These are phyloP conservation scores for Cettia cetti DNA, from an alignment of 2,113 vertebrate genomes.

Conservation along the genomic window DNA sequence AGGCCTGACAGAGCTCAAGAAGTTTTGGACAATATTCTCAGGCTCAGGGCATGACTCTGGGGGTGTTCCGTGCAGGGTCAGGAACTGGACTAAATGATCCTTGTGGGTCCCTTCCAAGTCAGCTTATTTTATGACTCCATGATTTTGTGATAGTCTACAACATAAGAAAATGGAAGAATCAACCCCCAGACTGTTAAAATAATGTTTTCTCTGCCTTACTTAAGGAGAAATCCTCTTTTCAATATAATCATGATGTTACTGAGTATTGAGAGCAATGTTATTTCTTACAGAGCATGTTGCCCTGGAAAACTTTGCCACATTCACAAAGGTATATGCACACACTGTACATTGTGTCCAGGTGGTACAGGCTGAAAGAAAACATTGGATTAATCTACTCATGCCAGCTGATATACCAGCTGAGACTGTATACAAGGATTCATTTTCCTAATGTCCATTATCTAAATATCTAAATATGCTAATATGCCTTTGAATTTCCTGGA, in stretches of 20 bases:
- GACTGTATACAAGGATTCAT: not conserved
- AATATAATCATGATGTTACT: not conserved
- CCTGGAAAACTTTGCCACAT: not conserved
- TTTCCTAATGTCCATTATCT: not conserved
- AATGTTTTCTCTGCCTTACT: not conserved
- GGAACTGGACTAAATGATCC: not conserved
- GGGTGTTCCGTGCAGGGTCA: not conserved
- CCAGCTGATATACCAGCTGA: not conserved
- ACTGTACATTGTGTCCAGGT: not conserved
- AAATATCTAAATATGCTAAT: not conserved
- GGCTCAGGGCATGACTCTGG: not conserved
- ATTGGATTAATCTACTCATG: not conserved
- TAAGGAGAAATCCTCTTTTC: not conserved
- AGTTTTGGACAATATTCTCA: not conserved
- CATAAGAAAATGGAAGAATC: not conserved
- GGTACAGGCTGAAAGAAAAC: not conserved
- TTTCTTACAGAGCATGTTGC: not conserved
- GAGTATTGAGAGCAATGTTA: not conserved
- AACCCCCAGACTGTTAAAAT: not conserved
- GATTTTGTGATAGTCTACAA: not conserved
- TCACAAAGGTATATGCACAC: not conserved
- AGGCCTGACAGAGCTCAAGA: not conserved
- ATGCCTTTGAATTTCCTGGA: not conserved
- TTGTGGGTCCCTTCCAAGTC: not conserved
- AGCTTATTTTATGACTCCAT: not conserved